These are phyloP conservation scores for Platycheirus albimanus DNA, from an alignment of 2,888 invertebrate genomes.

Conservation along the genomic window DNA sequence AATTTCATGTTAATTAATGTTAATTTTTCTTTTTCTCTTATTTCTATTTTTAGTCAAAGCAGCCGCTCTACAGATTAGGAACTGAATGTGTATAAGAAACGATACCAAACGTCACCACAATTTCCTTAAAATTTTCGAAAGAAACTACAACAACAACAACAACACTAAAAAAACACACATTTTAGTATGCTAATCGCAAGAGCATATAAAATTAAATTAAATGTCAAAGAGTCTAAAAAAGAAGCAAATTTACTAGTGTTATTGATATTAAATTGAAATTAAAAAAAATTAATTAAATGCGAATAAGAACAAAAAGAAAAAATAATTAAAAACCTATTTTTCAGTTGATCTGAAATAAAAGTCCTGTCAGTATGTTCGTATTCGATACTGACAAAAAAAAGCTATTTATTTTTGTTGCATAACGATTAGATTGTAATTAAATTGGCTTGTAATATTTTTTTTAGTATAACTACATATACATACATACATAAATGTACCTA, in stretches of 20 bases:
- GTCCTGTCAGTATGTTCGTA: too few species aligned
- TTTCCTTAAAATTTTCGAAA: background rate
- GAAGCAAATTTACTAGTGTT: background rate
- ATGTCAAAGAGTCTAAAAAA: constrained; percentile 9
- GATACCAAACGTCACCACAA: constrained; percentile 48
- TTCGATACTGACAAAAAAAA: constrained; percentile 11
- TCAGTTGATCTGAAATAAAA: constrained; percentile 17
- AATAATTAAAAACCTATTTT: background rate
- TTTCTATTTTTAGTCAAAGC: constrained; percentile 88
- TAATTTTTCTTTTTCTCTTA: constrained; percentile 77
- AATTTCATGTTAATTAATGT: background rate
- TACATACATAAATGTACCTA: background rate
- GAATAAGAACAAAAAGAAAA: background rate
- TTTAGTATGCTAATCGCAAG: background rate
- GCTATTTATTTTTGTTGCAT: constrained; percentile 17
- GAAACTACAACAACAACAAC: constrained; percentile 24
- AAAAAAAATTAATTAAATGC: constrained; percentile 12
- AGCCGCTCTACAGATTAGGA: constrained; percentile 91
- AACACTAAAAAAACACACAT: constrained; percentile 6
- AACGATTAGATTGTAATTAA: constrained; percentile 13
- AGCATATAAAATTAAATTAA: background rate
- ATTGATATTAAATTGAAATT: constrained; percentile 13
- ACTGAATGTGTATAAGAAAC: constrained; percentile 88
- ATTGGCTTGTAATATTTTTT: constrained; percentile 18
- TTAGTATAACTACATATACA: background rate